These are phyloP conservation scores for Lordiphosa stackelbergi DNA, from an alignment of 1,140 invertebrate species.

Conservation along the genomic window DNA sequence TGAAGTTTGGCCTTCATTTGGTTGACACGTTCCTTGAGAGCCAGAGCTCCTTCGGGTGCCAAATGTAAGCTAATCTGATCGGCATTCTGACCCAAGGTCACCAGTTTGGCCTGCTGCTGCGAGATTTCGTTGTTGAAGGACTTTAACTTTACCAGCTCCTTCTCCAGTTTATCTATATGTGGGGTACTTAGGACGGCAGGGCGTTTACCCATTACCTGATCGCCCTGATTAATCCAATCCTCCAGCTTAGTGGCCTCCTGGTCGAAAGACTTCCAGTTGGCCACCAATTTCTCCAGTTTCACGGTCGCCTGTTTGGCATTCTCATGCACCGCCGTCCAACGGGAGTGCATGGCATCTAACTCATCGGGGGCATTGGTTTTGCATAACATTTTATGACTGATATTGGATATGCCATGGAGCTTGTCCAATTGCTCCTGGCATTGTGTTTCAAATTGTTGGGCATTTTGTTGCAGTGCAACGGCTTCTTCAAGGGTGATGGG, in stretches of 20 bases:
- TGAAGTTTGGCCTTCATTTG: slow-evolving; percentile 85
- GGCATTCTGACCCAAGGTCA: slow-evolving; percentile 86
- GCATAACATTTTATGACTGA: slow-evolving; percentile 85
- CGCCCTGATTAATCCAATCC: slow-evolving; percentile 84
- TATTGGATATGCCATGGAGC: slow-evolving; percentile 84
- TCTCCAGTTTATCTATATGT: slow-evolving; percentile 84
- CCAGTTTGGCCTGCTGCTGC: slow-evolving; percentile 88
- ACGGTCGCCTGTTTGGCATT: slow-evolving; percentile 84
- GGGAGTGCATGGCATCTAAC: slow-evolving; percentile 87
- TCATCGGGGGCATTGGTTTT: slow-evolving; percentile 87
- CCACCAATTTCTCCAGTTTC: slow-evolving; percentile 87
- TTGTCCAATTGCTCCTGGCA: slow-evolving; percentile 86
- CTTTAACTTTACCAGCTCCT: slow-evolving; percentile 84
- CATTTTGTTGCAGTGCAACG: slow-evolving; percentile 84
- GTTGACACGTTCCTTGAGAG: slow-evolving; percentile 84
- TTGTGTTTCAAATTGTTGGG: slow-evolving; percentile 84
- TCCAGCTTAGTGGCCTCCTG: slow-evolving; percentile 84
- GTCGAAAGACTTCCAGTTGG: slow-evolving; percentile 89
- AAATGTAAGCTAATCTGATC: slow-evolving; percentile 87
- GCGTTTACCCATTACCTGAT: slow-evolving; percentile 80
- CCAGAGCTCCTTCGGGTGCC: slow-evolving; percentile 85
- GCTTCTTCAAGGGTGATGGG: slow-evolving; percentile 89
- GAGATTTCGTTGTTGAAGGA: slow-evolving; percentile 89
- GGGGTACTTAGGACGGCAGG: slow-evolving; percentile 82
- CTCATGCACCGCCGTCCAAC: slow-evolving; percentile 87